Percentiles rank a stretch among this genome's conserved stretches.
These are phyloP conservation scores for Abrostola tripartita DNA, from an alignment of 2,888 invertebrate species.

Conservation along the genomic window DNA sequence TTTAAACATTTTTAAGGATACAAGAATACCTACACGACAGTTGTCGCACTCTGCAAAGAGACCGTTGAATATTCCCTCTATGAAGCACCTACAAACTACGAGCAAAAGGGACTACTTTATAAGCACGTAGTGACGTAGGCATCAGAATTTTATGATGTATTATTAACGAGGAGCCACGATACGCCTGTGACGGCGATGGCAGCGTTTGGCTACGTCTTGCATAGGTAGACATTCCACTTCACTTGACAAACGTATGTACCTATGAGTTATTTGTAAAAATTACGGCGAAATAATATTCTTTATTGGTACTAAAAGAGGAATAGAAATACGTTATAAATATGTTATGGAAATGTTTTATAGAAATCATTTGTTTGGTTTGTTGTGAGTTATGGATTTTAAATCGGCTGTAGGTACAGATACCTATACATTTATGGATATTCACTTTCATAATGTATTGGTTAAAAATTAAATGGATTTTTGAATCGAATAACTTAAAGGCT, in stretches of 20 bases:
- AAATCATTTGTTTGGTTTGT: no score
- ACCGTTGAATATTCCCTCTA: neutral
- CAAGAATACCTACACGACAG: neutral
- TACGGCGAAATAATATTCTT: neutral
- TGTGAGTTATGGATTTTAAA: no score
- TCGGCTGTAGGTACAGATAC: no score
- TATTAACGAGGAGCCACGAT: constrained; percentile 25
- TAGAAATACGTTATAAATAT: no score
- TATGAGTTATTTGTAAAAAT: neutral
- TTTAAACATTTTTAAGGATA: no score
- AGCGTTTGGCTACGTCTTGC: constrained; percentile 15
- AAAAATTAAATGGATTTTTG: no score
- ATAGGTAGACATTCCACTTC: constrained; percentile 12
- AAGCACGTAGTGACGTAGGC: constrained; percentile 1
- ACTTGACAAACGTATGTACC: constrained; percentile 10
- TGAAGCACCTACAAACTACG: neutral
- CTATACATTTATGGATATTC: no score
- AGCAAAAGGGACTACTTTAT: constrained; percentile 5
- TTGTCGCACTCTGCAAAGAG: neutral
- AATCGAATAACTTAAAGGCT: no score
- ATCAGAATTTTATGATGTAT: constrained; percentile 17
- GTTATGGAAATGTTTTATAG: no score
- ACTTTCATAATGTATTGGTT: no score
- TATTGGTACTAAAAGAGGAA: neutral
- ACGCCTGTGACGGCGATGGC: constrained; percentile 4